Base-by-base conservation (phyloP, 92 coral and sea anemone species). In the Parazoanthus swiftii region DNA sequence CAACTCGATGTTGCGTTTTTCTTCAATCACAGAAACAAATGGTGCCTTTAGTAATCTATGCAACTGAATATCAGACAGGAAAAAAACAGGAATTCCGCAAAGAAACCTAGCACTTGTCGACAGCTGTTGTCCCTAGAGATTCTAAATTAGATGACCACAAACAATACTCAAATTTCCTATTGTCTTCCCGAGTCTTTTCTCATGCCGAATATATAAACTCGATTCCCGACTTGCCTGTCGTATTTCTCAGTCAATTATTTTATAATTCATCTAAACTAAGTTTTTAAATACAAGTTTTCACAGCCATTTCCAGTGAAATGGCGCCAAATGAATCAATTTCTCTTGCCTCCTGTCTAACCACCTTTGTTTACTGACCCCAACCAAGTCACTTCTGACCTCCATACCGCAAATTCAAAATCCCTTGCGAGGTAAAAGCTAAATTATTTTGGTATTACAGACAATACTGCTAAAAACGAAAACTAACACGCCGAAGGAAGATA, bases 101-200 rank as follows among this genome's bases (percentile, higher is more conserved):
- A 18, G 87, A 71, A 71, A 46, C 65, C 44, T 26, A 71, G 87
- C 15, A 84, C 56, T 84, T 70, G 77, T 84, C 87, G 79, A 84
- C 87, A 84, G 87, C 87, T 84, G 87, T 84, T 73, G 87, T 71
- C 87, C 87, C 68, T 15, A 26, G 87, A 84, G 87, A 82, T 70
- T 84, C 79, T 4, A 72, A 26, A 70, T 29, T 84, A 70, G 70
- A 84, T 44, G 58, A 46, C 87, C 26, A 72, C 65, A 84, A 70
- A 84, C 87, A 84, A 70, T 84, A 71, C 87, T 84, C 87, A 26
- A 46, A 73, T 84, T 84, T 29, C 87, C 65, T 44, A 84, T 84
- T 81, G 85, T 81, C 72, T 54, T 56, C 29, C 33, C 13, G 8
- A 2, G 8, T 9, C 35, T 39, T 42, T 76, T 76, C 79, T 76